A percentile compares a stretch with the other conserved stretches of the same genome.
Conservation (phyloP, 2,797 vertebrate genomes). For the Lithobates sylvaticus region DNA sequence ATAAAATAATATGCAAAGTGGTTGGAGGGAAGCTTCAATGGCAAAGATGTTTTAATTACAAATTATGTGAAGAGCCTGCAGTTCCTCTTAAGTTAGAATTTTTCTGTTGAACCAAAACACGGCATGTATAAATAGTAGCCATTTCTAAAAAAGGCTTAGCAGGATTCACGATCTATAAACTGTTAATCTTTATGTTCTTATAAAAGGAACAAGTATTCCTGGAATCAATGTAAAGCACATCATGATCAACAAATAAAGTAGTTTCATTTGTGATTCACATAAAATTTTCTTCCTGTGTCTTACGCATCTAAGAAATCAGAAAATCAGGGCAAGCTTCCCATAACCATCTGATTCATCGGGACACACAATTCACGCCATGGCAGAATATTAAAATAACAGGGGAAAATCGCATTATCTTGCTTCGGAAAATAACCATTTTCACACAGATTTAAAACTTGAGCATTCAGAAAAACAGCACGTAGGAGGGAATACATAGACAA, state of each 20-base stretch:
- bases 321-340: slow-evolving; percentile 25
- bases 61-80: too few species aligned
- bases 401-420: slow-evolving; percentile 37
- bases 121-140: neutral
- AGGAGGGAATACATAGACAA: neutral
- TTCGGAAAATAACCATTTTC: slow-evolving; percentile 32
- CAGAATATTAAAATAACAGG: slow-evolving; percentile 30
- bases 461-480: slow-evolving; percentile 26
- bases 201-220: slow-evolving; percentile 28
- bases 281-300: slow-evolving; percentile 30
- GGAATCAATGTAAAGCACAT: slow-evolving; percentile 30
- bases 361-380: slow-evolving; percentile 11
- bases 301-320: slow-evolving; percentile 1
- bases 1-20: too few species aligned
- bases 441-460: slow-evolving; percentile 27
- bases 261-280: slow-evolving; percentile 33
- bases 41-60: too few species aligned
- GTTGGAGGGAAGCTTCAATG: too few species aligned
- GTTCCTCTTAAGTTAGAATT: neutral
- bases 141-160: neutral
- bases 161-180: slow-evolving; percentile 1
- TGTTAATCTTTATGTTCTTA: slow-evolving; percentile 25
- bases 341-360: slow-evolving; percentile 40
- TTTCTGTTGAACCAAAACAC: neutral
- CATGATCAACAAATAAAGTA: slow-evolving; percentile 14